Evolutionary conservation across 2,113 vertebrate species (phyloP).

Genomic region (Pelodiscus sinensis): DNA sequence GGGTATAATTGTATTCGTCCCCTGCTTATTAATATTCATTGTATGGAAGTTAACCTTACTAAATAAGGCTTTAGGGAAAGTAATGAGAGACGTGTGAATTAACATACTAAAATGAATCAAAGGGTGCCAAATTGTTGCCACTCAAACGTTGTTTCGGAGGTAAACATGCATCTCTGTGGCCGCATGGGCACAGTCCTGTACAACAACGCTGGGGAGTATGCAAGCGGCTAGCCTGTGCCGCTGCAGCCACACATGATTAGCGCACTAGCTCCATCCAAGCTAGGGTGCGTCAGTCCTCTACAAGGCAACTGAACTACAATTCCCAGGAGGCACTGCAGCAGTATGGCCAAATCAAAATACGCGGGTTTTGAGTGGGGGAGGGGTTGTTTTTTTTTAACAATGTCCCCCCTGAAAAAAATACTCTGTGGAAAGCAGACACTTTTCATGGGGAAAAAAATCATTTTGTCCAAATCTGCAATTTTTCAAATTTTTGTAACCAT

Average conservation of each 20-base stretch:
- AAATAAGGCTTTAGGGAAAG: too few species aligned
- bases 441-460: background rate
- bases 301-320: background rate
- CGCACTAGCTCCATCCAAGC: background rate
- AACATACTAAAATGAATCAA: too few species aligned
- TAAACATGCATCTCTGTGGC: too few species aligned
- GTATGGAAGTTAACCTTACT: too few species aligned
- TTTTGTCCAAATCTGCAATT: background rate
- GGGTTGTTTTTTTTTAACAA: background rate
- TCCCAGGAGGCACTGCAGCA: background rate
- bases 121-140: too few species aligned
- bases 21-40: too few species aligned
- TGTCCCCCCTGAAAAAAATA: background rate
- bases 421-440: background rate
- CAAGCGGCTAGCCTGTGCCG: background rate
- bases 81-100: too few species aligned
- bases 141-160: too few species aligned
- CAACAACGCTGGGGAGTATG: background rate
- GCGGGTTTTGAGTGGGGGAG: background rate
- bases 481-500: background rate
- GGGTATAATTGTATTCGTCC: too few species aligned
- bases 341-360: background rate
- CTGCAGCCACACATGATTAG: background rate
- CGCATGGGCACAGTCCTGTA: background rate
- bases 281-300: background rate